Conservation (phyloP, 1,140 invertebrate genomes). For the Eulimnadia texana region DNA sequence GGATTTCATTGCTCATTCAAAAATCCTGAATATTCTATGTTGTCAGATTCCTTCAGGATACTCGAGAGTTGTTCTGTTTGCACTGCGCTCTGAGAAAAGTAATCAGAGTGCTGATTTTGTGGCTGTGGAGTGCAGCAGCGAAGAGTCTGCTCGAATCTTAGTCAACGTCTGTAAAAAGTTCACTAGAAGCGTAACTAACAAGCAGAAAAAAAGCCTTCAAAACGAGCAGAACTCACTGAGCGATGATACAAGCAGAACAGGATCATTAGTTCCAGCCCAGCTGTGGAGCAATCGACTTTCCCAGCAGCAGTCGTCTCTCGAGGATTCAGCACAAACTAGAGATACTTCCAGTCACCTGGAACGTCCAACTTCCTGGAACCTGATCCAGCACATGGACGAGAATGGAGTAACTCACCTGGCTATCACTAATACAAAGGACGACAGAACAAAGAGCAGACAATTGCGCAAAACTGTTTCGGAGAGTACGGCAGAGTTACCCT, state of each 20-base stretch:
- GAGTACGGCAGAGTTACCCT: neutral
- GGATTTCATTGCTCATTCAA: neutral
- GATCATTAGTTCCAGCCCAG: neutral
- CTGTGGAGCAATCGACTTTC: neutral
- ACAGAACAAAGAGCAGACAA: neutral
- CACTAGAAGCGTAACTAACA: neutral
- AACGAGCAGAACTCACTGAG: neutral
- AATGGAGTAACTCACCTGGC: neutral
- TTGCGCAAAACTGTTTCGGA: neutral
- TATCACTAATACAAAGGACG: neutral
- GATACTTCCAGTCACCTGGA: neutral
- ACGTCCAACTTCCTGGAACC: neutral
- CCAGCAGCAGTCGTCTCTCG: neutral
- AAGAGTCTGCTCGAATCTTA: neutral
- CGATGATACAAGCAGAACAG: neutral
- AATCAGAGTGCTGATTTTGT: neutral
- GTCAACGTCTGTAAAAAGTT: neutral
- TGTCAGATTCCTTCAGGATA: neutral
- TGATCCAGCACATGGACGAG: neutral
- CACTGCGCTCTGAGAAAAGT: neutral
- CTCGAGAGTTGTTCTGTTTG: neutral
- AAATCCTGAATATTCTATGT: neutral
- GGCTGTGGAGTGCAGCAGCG: neutral
- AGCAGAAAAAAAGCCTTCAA: neutral
- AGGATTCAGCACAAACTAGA: neutral